phyloP scores from a whole-genome alignment of 2,797 vertebrate species.

The Scolopax bukidnonensis region DNA sequence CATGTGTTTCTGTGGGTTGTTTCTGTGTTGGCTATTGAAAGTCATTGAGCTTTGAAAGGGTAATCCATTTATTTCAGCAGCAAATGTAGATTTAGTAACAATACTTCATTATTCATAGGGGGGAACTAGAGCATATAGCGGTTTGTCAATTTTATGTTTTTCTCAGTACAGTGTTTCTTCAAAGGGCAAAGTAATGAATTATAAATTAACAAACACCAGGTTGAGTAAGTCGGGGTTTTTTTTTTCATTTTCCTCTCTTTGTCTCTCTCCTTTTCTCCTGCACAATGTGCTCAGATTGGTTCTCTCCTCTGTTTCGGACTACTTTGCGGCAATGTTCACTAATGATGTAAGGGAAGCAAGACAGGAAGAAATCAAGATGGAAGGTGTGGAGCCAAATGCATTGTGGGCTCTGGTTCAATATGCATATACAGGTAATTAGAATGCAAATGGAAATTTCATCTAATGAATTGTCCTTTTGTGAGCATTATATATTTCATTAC shows the following conservation, averaged over 20 bases:
- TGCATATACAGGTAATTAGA: conserved; percentile 92
- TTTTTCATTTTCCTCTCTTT: not conserved
- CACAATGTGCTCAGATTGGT: conserved; percentile 83
- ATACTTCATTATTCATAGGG: conserved; percentile 64
- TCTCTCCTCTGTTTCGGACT: conserved; percentile 97
- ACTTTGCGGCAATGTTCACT: conserved; percentile 99
- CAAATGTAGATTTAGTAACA: conserved; percentile 34
- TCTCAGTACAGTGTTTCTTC: conserved; percentile 4
- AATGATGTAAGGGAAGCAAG: conserved; percentile 96
- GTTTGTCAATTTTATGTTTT: conserved; percentile 54
- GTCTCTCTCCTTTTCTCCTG: not conserved
- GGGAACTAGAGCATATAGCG: conserved; percentile 37
- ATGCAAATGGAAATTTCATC: not conserved
- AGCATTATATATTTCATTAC: not conserved
- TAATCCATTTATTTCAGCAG: conserved; percentile 58
- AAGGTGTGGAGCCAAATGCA: conserved; percentile 94
- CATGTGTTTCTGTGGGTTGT: not conserved
- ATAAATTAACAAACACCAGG: conserved; percentile 40
- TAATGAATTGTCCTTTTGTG: not conserved
- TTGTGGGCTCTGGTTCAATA: conserved; percentile 96
- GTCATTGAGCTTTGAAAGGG: conserved; percentile 27
- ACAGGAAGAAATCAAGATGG: conserved; percentile 98
- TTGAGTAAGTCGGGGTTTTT: not conserved
- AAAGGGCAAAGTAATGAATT: conserved; percentile 38
- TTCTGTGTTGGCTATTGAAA: conserved; percentile 20